Percentiles rank a stretch among this genome's conserved stretches.
Conservation (phyloP, 2,888 invertebrate species). For the Adela reaumurella region DNA sequence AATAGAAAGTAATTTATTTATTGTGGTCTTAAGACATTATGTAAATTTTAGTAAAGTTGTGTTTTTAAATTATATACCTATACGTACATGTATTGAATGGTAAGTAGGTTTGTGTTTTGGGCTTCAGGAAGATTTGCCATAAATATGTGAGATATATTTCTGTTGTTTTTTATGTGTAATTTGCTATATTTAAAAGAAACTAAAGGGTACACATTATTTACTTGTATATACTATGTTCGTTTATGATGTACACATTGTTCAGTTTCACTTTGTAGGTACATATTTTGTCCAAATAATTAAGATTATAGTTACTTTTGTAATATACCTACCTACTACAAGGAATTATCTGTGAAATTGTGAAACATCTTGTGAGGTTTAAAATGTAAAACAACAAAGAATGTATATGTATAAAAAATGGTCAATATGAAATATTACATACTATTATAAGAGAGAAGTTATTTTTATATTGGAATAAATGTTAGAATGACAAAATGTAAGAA, state of each 20-base stretch:
- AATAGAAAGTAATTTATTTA: constrained; percentile 49
- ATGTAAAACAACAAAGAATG: not conserved
- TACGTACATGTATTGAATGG: constrained; percentile 28
- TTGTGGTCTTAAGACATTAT: constrained; percentile 46
- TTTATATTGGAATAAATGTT: constrained; percentile 54
- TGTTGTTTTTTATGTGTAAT: constrained; percentile 24
- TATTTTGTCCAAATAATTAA: not conserved
- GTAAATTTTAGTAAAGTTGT: constrained; percentile 50
- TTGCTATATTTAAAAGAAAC: not conserved
- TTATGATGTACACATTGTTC: not conserved
- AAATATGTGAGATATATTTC: constrained; percentile 48
- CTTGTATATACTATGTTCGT: not conserved
- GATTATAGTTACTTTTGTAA: not conserved
- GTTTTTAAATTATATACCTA: constrained; percentile 46
- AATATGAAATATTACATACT: constrained; percentile 4
- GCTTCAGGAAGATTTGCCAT: constrained; percentile 42
- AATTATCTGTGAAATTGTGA: not conserved
- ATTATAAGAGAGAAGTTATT: constrained; percentile 46
- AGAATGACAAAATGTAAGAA: constrained; percentile 11
- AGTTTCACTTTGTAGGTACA: not conserved
- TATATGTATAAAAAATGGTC: not conserved
- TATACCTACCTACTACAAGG: not conserved
- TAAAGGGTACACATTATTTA: not conserved
- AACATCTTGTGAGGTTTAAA: not conserved
- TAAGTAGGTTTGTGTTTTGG: constrained; percentile 33